A percentile compares a stretch with the other conserved stretches of the same genome.
Conservation (phyloP, 2,113 vertebrate genomes). For the Calidris pygmaea region DNA sequence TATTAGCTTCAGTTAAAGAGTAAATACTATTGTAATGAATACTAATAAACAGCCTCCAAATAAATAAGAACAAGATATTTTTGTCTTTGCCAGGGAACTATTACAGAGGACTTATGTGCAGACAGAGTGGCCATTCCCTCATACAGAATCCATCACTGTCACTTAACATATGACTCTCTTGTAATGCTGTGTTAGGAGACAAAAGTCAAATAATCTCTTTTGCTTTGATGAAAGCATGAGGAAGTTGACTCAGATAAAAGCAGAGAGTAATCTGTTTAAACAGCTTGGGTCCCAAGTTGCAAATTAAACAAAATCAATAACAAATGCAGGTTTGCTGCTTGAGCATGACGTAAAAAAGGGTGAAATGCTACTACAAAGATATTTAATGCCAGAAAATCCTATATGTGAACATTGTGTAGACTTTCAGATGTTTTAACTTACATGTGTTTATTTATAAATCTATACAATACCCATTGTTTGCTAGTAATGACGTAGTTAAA, state of each 20-base stretch:
- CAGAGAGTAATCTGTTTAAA: constrained; percentile 61
- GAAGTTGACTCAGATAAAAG: constrained; percentile 55
- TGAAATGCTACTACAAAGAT: background rate
- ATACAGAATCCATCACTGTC: background rate
- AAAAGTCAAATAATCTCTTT: constrained; percentile 54
- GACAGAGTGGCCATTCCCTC: background rate
- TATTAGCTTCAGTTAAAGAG: background rate
- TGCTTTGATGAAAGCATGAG: constrained; percentile 55
- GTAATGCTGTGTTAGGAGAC: constrained; percentile 21
- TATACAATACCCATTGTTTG: background rate
- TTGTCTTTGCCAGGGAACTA: background rate
- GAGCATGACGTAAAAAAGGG: background rate
- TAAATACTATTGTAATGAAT: constrained; percentile 12
- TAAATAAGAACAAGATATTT: background rate
- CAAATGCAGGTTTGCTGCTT: background rate
- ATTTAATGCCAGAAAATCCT: background rate
- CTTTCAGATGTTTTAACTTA: background rate
- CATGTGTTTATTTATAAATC: background rate
- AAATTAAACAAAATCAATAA: constrained; percentile 57
- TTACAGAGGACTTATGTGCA: background rate
- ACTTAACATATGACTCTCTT: background rate
- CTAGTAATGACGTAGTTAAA: background rate
- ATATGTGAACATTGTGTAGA: background rate
- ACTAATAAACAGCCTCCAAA: constrained; percentile 15
- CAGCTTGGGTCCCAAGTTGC: constrained; percentile 52